Evolutionary conservation across 2,797 vertebrate species (phyloP).

Genomic region (Cryptoprocta ferox): DNA sequence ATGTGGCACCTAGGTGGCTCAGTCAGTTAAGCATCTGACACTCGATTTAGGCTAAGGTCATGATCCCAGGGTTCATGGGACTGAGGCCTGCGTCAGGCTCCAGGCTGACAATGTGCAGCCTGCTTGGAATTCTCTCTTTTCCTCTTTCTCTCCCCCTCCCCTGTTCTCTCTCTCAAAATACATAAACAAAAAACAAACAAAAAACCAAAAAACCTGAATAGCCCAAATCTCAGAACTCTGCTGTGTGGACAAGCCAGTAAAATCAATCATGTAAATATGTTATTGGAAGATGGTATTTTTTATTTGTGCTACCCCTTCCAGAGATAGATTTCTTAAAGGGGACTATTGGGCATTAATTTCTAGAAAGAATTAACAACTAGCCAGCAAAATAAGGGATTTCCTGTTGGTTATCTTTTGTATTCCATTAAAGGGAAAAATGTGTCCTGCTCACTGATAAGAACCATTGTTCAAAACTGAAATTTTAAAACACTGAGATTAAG

Average conservation of each 20-base stretch:
- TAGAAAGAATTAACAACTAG: slow-evolving; percentile 20
- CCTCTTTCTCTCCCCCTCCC: too few species aligned
- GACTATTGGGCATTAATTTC: slow-evolving; percentile 48
- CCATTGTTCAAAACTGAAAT: not conserved
- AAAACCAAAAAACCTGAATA: not conserved
- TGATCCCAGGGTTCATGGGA: too few species aligned
- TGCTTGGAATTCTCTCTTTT: too few species aligned
- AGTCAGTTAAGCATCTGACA: too few species aligned
- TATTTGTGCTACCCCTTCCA: not conserved
- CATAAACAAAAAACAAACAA: too few species aligned
- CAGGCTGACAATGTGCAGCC: too few species aligned
- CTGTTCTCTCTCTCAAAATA: too few species aligned
- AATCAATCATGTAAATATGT: not conserved
- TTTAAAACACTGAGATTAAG: not conserved
- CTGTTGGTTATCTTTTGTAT: not conserved
- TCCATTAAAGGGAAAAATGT: not conserved
- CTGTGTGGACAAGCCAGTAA: not conserved
- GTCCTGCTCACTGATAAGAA: not conserved
- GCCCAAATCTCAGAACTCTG: not conserved
- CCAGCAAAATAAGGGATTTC: not conserved
- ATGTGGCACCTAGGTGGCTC: too few species aligned
- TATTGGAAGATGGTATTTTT: slow-evolving; percentile 1
- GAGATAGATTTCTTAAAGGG: not conserved
- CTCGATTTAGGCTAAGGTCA: too few species aligned
- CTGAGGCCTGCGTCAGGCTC: too few species aligned